A percentile compares a stretch with the other conserved stretches of the same genome.
phyloP scores from a whole-genome alignment of 2,797 vertebrate species.

The Leptoclinus maculatus region DNA sequence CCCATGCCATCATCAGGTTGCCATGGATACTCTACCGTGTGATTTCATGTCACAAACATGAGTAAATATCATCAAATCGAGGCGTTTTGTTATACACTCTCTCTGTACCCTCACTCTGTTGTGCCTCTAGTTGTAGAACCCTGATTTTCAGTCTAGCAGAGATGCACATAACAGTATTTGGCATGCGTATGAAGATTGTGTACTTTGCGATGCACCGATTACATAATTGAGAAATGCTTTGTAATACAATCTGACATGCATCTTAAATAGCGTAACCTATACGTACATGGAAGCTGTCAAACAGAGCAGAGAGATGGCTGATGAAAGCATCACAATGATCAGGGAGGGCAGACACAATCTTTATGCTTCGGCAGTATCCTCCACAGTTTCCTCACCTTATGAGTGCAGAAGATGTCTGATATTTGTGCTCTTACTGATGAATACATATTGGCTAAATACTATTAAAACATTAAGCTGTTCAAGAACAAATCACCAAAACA shows the following conservation, averaged over 20 bases:
- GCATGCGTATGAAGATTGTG: not conserved
- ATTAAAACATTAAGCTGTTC: not conserved
- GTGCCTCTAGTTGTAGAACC: slow-evolving; percentile 15
- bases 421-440: not conserved
- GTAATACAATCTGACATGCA: no score
- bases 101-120: not conserved
- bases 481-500: not conserved
- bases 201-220: not conserved
- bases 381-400: not conserved
- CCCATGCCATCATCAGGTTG: slow-evolving; percentile 49
- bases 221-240: not conserved
- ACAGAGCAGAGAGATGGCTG: not conserved
- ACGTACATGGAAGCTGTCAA: no score
- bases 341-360: not conserved
- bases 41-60: slow-evolving; percentile 37
- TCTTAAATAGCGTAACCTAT: no score
- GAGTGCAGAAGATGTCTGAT: not conserved
- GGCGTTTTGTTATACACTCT: not conserved
- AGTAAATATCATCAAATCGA: slow-evolving; percentile 8
- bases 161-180: not conserved
- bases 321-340: not conserved
- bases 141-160: not conserved
- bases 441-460: not conserved
- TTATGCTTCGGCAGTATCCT: not conserved
- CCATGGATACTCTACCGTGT: slow-evolving; percentile 56